These are phyloP conservation scores for Drosophila meridionalis DNA, from an alignment of 2,888 invertebrate species.

Conservation along the genomic window DNA sequence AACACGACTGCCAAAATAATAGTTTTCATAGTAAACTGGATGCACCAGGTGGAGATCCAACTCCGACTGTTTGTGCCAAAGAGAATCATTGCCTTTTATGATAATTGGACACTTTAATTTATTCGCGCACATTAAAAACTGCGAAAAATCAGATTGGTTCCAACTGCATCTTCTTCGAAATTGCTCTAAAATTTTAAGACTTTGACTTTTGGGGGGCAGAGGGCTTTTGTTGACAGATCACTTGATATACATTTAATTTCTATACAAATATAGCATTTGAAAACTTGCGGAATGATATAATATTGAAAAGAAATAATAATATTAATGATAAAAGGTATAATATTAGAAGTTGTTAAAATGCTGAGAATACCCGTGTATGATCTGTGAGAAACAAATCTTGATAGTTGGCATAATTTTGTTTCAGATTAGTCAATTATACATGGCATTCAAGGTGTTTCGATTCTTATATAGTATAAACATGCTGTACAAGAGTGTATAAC, in stretches of 20 bases:
- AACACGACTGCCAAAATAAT: background rate
- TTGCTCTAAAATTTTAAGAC: background rate
- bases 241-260: background rate
- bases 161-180: background rate
- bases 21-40: background rate
- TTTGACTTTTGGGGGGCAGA: background rate
- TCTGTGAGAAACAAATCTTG: too few species aligned
- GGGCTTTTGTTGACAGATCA: too few species aligned
- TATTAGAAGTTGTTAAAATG: background rate
- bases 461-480: background rate
- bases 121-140: background rate
- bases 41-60: background rate
- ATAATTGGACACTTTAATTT: background rate
- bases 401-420: background rate
- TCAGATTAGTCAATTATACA: background rate
- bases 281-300: background rate
- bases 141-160: background rate
- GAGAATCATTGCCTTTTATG: slow-evolving; percentile 3
- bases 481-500: too few species aligned
- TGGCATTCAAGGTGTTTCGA: background rate
- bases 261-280: background rate
- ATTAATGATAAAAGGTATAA: background rate
- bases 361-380: background rate
- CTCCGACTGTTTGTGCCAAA: background rate
- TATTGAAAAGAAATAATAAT: background rate